Evolutionary conservation across 92 coral and sea anemone species (phyloP).

Genomic region (Blastomussa wellsi): DNA sequence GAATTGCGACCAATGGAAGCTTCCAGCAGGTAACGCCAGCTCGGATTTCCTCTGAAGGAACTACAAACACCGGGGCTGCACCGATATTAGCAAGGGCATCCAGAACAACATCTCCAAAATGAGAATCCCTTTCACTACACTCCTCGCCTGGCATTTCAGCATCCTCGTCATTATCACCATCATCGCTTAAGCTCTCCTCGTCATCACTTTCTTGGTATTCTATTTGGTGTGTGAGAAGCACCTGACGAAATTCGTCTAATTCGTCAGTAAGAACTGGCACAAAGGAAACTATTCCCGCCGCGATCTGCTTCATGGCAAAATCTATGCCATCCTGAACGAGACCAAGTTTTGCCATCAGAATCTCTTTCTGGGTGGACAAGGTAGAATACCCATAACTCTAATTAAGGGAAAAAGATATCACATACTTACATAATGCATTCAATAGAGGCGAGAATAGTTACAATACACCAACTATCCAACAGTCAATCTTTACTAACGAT

Average conservation of each 20-base stretch:
- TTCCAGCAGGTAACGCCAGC: slow-evolving; percentile 50
- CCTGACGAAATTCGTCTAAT: slow-evolving; percentile 40
- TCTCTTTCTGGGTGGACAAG: slow-evolving; percentile 35
- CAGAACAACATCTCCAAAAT: slow-evolving; percentile 22
- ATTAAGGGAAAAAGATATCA: not conserved
- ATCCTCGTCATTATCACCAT: slow-evolving; percentile 22
- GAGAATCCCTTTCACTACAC: not conserved
- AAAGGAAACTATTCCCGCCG: slow-evolving; percentile 55
- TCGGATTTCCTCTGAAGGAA: slow-evolving; percentile 16
- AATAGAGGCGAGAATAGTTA: no score
- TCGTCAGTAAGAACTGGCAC: slow-evolving; percentile 49
- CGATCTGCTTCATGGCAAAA: slow-evolving; percentile 69
- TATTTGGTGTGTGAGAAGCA: not conserved
- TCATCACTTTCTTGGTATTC: slow-evolving; percentile 30
- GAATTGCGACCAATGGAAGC: slow-evolving; percentile 33
- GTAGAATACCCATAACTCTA: slow-evolving; percentile 39
- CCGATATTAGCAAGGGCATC: not conserved
- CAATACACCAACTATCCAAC: no score
- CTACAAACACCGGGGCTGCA: not conserved
- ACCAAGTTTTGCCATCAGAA: slow-evolving; percentile 56
- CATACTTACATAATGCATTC: no score
- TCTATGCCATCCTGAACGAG: slow-evolving; percentile 52
- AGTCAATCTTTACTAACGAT: no score
- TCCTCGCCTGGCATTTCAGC: not conserved
- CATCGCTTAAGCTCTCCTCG: slow-evolving; percentile 18